Evolutionary conservation across 2,797 vertebrate species (phyloP).

Genomic region (Hapalemur alaotrensis): DNA sequence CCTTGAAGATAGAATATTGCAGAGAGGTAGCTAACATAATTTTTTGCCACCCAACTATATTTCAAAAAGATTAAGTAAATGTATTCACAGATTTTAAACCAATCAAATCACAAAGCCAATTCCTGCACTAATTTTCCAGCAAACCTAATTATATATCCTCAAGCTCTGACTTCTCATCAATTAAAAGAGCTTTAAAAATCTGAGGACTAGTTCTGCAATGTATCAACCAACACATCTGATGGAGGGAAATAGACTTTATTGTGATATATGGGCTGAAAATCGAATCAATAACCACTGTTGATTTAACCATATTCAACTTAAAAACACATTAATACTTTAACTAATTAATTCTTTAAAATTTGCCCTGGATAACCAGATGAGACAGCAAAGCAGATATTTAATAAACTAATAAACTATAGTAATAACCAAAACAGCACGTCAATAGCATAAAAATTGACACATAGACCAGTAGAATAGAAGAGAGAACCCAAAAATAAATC

Average conservation of each 20-base stretch:
- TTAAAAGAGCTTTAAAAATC: conserved; percentile 80
- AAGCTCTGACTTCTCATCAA: conserved; percentile 80
- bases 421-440: no score
- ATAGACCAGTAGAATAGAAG: no score
- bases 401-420: background rate
- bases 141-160: conserved; percentile 83
- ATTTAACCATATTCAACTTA: conserved; percentile 18
- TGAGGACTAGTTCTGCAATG: conserved; percentile 66
- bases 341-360: background rate
- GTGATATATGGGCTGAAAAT: conserved; percentile 73
- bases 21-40: conserved; percentile 63
- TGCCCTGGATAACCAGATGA: background rate
- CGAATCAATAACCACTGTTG: conserved; percentile 58
- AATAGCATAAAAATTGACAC: no score
- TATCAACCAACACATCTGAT: conserved; percentile 80
- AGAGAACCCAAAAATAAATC: no score
- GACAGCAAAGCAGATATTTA: background rate
- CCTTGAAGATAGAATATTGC: conserved; percentile 64
- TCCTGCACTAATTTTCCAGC: conserved; percentile 82
- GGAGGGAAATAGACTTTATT: conserved; percentile 72
- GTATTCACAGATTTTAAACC: conserved; percentile 80
- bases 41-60: conserved; percentile 78
- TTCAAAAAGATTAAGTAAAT: conserved; percentile 81
- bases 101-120: conserved; percentile 82
- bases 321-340: conserved; percentile 26